Percentiles rank a stretch among this genome's conserved stretches.
These are phyloP conservation scores for Andricus grossulariae DNA, from an alignment of 1,140 invertebrate genomes.

Conservation along the genomic window DNA sequence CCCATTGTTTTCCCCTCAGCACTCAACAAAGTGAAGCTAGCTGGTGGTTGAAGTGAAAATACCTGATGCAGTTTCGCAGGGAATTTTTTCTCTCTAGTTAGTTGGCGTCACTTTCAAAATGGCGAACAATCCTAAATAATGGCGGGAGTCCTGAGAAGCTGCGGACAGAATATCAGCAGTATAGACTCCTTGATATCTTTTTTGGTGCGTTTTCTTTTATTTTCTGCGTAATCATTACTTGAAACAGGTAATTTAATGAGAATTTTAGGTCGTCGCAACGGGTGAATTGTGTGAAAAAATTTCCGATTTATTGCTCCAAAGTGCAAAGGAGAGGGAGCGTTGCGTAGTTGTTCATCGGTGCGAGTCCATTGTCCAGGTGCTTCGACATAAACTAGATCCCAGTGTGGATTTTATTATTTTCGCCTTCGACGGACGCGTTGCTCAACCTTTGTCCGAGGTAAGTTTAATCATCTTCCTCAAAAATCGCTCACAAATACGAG, in stretches of 20 bases:
- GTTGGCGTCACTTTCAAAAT: neutral
- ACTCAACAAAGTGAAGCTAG: no score
- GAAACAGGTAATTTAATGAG: conserved; percentile 32
- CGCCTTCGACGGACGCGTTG: conserved; percentile 59
- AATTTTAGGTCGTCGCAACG: conserved; percentile 61
- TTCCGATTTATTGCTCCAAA: conserved; percentile 55
- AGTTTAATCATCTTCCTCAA: conserved; percentile 32
- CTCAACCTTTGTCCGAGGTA: conserved; percentile 61
- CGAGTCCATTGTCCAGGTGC: conserved; percentile 60
- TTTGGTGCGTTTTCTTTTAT: conserved; percentile 56
- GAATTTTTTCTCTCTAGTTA: no score
- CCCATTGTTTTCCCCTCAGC: no score
- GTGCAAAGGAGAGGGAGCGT: conserved; percentile 53
- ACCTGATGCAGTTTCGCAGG: no score
- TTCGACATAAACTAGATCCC: conserved; percentile 47
- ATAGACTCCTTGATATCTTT: conserved; percentile 57
- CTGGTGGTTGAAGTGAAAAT: no score
- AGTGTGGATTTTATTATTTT: conserved; percentile 70
- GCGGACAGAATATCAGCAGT: conserved; percentile 44
- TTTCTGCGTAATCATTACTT: neutral
- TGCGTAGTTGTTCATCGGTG: conserved; percentile 62
- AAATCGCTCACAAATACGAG: neutral
- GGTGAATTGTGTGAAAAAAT: conserved; percentile 62
- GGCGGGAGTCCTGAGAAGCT: conserved; percentile 62
- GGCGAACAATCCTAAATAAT: conserved; percentile 45